Evolutionary conservation across 2,888 invertebrate genomes (phyloP).

Genomic region (Incurvaria masculella): DNA sequence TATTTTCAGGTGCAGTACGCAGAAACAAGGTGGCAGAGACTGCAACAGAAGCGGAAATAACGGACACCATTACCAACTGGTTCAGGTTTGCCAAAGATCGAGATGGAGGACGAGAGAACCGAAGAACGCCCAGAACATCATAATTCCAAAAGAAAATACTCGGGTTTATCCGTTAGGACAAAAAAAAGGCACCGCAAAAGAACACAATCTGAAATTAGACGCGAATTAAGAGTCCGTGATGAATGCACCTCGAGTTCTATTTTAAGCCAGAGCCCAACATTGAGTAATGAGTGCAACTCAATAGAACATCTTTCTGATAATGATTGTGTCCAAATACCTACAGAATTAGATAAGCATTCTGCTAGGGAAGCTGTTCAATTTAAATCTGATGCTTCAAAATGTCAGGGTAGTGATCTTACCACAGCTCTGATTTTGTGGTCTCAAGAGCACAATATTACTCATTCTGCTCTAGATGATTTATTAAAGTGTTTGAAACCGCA

Average conservation of each 20-base stretch:
- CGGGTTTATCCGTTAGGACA: not conserved
- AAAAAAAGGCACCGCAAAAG: not conserved
- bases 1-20: conserved; percentile 8
- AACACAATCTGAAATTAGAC: not conserved
- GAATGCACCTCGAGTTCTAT: not conserved
- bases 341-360: no score
- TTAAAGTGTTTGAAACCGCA: conserved; percentile 2
- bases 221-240: not conserved
- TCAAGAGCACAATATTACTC: conserved; percentile 9
- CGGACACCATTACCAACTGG: conserved; percentile 6
- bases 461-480: conserved; percentile 7
- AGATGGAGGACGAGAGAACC: conserved; percentile 7
- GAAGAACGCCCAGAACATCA: no score
- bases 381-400: no score
- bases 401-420: no score
- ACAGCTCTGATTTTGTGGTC: no score
- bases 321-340: no score
- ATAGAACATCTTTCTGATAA: no score
- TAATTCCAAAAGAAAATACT: no score
- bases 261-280: no score
- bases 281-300: no score
- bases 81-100: conserved; percentile 10
- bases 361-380: no score
- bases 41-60: conserved; percentile 8
- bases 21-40: conserved; percentile 5